These are phyloP conservation scores for Monodelphis domestica DNA, from an alignment of 2,797 vertebrate genomes.

Conservation along the genomic window DNA sequence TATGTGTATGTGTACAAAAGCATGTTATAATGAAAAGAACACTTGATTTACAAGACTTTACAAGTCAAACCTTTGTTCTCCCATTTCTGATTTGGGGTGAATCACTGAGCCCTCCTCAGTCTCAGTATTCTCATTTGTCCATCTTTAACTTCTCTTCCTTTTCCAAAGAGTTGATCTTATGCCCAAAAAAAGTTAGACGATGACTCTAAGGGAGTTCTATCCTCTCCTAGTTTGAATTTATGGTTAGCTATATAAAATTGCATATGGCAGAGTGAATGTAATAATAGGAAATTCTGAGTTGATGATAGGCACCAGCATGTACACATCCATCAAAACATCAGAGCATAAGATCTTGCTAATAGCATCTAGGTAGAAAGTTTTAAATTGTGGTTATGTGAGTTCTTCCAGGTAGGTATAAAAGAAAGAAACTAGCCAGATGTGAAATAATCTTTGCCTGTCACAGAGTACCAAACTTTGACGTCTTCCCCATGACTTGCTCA, in stretches of 20 bases:
- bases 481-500: not conserved
- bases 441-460: not conserved
- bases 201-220: not conserved
- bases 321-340: conserved; percentile 29
- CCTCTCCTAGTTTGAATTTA: conserved; percentile 50
- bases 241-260: conserved; percentile 44
- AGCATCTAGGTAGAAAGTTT: conserved; percentile 32
- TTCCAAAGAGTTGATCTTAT: not conserved
- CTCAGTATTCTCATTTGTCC: not conserved
- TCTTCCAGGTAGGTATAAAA: not conserved
- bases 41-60: not conserved
- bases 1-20: too few species aligned
- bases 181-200: conserved; percentile 19
- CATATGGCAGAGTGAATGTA: conserved; percentile 38
- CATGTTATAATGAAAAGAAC: not conserved
- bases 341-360: not conserved
- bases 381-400: conserved; percentile 21
- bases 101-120: not conserved
- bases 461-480: not conserved
- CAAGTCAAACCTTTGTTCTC: not conserved
- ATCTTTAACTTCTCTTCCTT: not conserved
- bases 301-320: conserved; percentile 44
- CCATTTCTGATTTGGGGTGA: not conserved
- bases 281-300: conserved; percentile 62
- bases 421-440: conserved; percentile 26